Evolutionary conservation across 2,888 invertebrate genomes (phyloP).

Genomic region (Epinotia ramella): DNA sequence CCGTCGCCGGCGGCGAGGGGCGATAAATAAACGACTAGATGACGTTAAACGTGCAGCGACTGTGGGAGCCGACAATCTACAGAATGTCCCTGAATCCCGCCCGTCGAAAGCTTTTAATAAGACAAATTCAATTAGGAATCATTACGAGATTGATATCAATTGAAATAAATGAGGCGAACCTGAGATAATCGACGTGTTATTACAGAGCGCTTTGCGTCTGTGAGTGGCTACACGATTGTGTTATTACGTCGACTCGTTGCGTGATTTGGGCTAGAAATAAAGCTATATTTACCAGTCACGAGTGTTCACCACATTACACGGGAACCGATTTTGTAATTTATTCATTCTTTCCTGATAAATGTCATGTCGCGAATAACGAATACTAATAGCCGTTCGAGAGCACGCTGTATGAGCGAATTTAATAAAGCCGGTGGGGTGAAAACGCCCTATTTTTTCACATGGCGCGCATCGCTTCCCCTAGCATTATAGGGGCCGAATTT

Average conservation of each 20-base stretch:
- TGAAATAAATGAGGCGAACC: constrained; percentile 23
- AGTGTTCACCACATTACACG: constrained; percentile 64
- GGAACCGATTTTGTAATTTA: constrained; percentile 58
- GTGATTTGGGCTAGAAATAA: constrained; percentile 66
- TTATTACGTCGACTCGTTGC: constrained; percentile 65
- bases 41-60: constrained; percentile 60
- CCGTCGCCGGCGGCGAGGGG: constrained; percentile 65
- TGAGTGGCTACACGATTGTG: constrained; percentile 55
- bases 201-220: constrained; percentile 55
- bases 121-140: constrained; percentile 14
- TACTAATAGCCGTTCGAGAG: constrained; percentile 51
- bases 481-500: constrained; percentile 81
- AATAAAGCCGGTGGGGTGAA: constrained; percentile 75
- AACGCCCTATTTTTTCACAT: constrained; percentile 81
- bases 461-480: constrained; percentile 70
- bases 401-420: constrained; percentile 71
- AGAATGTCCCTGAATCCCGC: constrained; percentile 33
- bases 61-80: constrained; percentile 44
- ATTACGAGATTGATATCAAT: constrained; percentile 34
- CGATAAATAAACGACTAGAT: constrained; percentile 69
- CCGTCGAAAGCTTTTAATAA: constrained; percentile 25
- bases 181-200: constrained; percentile 59
- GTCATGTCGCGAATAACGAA: constrained; percentile 49
- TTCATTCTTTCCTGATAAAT: constrained; percentile 55
- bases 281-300: constrained; percentile 72